Percentiles rank a stretch among this genome's conserved stretches.
These are phyloP conservation scores for Drosophila longiperda DNA, from an alignment of 2,888 invertebrate species.

Conservation along the genomic window DNA sequence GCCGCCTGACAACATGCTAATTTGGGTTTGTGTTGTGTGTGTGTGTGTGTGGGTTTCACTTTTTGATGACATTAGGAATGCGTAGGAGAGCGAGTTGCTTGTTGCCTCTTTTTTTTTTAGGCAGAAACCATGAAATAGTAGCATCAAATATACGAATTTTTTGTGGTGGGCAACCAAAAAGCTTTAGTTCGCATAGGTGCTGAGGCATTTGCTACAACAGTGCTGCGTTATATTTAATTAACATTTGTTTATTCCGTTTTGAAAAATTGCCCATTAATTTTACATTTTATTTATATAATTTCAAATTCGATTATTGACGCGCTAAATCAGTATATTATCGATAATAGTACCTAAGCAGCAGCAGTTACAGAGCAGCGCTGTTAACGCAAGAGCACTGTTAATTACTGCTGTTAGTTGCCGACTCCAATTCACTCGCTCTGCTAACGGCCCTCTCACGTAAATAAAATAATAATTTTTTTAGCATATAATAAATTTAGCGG, in stretches of 20 bases:
- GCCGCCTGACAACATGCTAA: slow-evolving; percentile 37
- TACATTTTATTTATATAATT: background rate
- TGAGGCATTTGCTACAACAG: background rate
- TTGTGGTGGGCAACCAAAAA: slow-evolving; percentile 13
- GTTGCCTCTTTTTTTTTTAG: background rate
- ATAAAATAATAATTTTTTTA: background rate
- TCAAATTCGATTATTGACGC: slow-evolving; percentile 13
- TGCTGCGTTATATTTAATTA: background rate
- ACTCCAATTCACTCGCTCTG: background rate
- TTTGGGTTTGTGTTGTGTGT: background rate
- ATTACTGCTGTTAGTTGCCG: background rate
- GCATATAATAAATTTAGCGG: background rate
- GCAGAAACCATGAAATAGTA: background rate
- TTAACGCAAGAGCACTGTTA: slow-evolving; percentile 13
- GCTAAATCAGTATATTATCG: slow-evolving; percentile 26
- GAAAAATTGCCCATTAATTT: background rate
- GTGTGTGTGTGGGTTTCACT: slow-evolving; percentile 4
- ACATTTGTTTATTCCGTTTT: background rate
- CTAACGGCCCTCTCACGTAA: background rate
- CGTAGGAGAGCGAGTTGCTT: slow-evolving; percentile 21
- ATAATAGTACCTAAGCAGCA: slow-evolving; percentile 8
- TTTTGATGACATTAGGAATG: slow-evolving; percentile 42
- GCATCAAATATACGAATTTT: background rate
- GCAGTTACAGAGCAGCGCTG: slow-evolving; percentile 1
- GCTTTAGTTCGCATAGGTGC: too few species aligned